phyloP scores from a whole-genome alignment of 2,888 invertebrate species.

The Unio delphinus region DNA sequence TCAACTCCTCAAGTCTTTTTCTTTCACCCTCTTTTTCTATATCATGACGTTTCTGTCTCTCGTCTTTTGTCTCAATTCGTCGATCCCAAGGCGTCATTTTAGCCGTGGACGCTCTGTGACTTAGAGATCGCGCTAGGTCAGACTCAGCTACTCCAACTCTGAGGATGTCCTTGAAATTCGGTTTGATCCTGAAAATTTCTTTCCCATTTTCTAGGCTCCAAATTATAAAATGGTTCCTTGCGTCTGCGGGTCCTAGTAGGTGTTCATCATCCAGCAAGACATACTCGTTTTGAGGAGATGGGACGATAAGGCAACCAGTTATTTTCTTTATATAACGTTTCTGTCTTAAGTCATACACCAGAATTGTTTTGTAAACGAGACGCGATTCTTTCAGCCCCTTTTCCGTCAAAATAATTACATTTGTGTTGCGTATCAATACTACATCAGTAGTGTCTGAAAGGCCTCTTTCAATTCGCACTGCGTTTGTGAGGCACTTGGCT shows the following conservation, averaged over 20 bases:
- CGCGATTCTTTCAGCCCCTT: conserved; percentile 60
- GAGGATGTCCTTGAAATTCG: conserved; percentile 54
- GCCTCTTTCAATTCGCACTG: conserved; percentile 62
- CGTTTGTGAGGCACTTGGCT: conserved; percentile 54
- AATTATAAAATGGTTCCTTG: conserved; percentile 64
- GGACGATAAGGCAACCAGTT: conserved; percentile 62
- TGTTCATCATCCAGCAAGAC: conserved; percentile 60
- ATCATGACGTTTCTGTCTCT: no score
- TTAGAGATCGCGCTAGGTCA: conserved; percentile 28
- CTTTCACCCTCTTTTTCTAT: no score
- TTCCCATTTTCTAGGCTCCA: conserved; percentile 65
- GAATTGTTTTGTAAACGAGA: conserved; percentile 63
- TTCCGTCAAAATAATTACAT: conserved; percentile 64
- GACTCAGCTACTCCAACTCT: conserved; percentile 26
- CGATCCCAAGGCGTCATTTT: conserved; percentile 67
- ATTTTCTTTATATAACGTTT: conserved; percentile 60
- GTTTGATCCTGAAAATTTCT: conserved; percentile 58
- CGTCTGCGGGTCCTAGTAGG: conserved; percentile 65
- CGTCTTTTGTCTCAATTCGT: no score
- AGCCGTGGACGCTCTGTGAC: conserved; percentile 43
- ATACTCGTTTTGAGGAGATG: conserved; percentile 66
- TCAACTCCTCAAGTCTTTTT: no score
- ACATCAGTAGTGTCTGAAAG: conserved; percentile 61
- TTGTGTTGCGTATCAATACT: conserved; percentile 60
- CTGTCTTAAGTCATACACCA: conserved; percentile 61